Conservation (phyloP, 2,797 vertebrate species). For the Siniperca undulata region DNA sequence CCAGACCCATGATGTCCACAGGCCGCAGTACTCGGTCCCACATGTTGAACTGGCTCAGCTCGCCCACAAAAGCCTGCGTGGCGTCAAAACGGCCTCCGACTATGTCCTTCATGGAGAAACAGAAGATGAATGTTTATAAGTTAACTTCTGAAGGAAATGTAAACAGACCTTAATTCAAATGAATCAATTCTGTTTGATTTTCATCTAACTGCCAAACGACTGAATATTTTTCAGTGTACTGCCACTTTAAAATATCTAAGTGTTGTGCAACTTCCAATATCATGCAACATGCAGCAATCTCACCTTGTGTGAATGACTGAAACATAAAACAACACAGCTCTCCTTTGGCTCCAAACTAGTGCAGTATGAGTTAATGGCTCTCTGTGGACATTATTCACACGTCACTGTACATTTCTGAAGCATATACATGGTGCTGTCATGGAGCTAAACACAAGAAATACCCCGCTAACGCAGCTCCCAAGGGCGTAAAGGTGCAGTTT, state of each 20-base stretch:
- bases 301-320: slow-evolving; percentile 40
- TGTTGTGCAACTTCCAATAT: slow-evolving; percentile 9
- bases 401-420: slow-evolving; percentile 36
- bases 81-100: slow-evolving; percentile 97
- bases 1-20: slow-evolving; percentile 93
- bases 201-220: slow-evolving; percentile 35
- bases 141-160: slow-evolving; percentile 19
- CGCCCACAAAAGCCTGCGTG: slow-evolving; percentile 98
- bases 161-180: slow-evolving; percentile 51
- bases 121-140: slow-evolving; percentile 20
- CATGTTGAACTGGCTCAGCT: slow-evolving; percentile 99
- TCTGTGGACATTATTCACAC: slow-evolving; percentile 32
- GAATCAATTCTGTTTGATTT: slow-evolving; percentile 65
- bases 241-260: slow-evolving; percentile 41
- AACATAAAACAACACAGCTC: slow-evolving; percentile 16
- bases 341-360: slow-evolving; percentile 19
- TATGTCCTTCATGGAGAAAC: slow-evolving; percentile 87
- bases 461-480: slow-evolving; percentile 39
- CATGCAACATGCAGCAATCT: slow-evolving; percentile 62
- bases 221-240: slow-evolving; percentile 17
- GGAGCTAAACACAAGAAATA: slow-evolving; percentile 39
- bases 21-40: slow-evolving; percentile 96
- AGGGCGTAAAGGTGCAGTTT: slow-evolving; percentile 36
- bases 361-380: slow-evolving; percentile 36
- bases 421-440: slow-evolving; percentile 44